phyloP scores from a whole-genome alignment of 2,113 vertebrate species.

The Coptodon rendalli region DNA sequence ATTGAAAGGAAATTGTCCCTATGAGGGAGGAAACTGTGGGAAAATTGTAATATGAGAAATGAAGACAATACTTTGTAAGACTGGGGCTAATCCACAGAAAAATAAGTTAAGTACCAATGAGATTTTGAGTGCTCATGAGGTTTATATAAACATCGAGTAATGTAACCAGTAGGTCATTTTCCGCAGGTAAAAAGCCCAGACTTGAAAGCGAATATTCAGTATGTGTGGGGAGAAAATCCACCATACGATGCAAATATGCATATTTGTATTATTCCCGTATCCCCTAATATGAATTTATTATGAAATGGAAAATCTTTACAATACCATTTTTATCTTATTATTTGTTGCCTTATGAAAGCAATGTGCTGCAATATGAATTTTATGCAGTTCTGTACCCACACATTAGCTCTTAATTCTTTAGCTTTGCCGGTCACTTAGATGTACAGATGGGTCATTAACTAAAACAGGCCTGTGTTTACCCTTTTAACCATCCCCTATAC shows the following conservation, averaged over 20 bases:
- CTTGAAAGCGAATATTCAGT: background rate
- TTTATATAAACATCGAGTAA: background rate
- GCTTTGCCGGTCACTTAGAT: background rate
- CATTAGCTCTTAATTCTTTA: background rate
- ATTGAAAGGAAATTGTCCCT: background rate
- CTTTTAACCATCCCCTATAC: background rate
- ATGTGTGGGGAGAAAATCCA: background rate
- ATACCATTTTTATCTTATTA: background rate
- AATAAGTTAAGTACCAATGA: background rate
- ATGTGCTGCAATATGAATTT: background rate
- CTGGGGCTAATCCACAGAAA: background rate
- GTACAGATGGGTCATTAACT: slow-evolving; percentile 29
- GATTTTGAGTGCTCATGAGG: background rate
- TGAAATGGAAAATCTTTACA: background rate
- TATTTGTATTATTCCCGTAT: background rate
- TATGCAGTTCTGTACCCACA: background rate
- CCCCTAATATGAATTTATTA: background rate
- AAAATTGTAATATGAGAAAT: slow-evolving; percentile 4
- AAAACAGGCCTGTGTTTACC: background rate
- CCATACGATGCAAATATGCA: background rate
- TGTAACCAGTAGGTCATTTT: background rate
- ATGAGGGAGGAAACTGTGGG: background rate
- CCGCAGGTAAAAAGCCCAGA: background rate
- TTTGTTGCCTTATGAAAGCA: background rate
- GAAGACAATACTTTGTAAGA: background rate